Percentiles rank a stretch among this genome's conserved stretches.
These are phyloP conservation scores for Drosophila malerkotliana DNA, from an alignment of 1,140 invertebrate species.

Conservation along the genomic window DNA sequence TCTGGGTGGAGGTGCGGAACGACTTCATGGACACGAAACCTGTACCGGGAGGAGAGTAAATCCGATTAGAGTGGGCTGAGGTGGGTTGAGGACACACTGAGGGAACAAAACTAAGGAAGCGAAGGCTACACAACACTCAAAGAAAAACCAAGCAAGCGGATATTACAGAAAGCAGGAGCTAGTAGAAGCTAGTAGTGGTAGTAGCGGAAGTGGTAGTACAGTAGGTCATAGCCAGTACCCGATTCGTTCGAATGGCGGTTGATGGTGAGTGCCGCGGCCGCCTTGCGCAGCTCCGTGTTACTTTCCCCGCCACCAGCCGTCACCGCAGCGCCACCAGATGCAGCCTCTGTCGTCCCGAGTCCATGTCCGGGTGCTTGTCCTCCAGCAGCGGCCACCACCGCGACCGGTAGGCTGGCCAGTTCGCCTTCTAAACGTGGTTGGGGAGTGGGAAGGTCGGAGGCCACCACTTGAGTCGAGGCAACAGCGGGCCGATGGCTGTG, in stretches of 20 bases:
- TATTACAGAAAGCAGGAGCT: not conserved
- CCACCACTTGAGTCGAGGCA: constrained; percentile 27
- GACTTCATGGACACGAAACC: constrained; percentile 91
- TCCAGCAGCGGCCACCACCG: not conserved
- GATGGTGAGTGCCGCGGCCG: constrained; percentile 54
- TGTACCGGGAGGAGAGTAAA: constrained; percentile 38
- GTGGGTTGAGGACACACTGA: too few species aligned
- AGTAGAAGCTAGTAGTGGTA: not conserved
- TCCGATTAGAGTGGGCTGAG: too few species aligned
- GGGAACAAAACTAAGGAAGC: not conserved
- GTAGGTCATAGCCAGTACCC: constrained; percentile 55
- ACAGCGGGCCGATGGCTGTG: not conserved
- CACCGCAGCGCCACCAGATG: not conserved
- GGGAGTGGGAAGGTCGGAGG: constrained; percentile 1
- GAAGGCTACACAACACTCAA: not conserved
- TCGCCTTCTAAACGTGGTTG: constrained; percentile 3
- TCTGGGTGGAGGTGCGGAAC: constrained; percentile 86
- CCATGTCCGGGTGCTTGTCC: not conserved
- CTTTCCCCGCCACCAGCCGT: constrained; percentile 30
- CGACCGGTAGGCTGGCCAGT: not conserved
- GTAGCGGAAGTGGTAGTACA: not conserved
- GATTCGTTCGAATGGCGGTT: constrained; percentile 83
- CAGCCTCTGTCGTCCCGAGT: not conserved
- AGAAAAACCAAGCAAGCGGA: not conserved
- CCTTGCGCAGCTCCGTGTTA: constrained; percentile 76